Evolutionary conservation across 2,888 invertebrate species (phyloP), one percentile per base, ranked within the genome.

Genomic region (Cosmorhoe ocellata): DNA sequence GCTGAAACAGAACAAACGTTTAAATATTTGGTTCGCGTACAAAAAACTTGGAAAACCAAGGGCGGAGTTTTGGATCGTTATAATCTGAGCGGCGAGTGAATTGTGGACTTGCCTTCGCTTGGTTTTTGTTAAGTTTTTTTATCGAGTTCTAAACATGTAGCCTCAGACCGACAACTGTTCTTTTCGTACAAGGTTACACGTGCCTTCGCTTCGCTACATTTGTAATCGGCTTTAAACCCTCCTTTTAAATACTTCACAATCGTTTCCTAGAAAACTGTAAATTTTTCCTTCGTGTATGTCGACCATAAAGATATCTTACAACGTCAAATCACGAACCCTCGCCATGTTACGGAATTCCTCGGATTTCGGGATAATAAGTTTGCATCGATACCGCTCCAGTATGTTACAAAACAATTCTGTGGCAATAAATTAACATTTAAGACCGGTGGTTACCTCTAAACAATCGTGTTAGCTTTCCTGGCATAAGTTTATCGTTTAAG

Each of bases 91-190:
- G 73, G 66, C 73, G 69, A 74, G 67, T 72, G 72, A 74, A 77
- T 76, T 74, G 74, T 71, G 66, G 71, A 71, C 71, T 78, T 69
- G 73, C 67, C 71, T 76, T 71, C 72, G 69, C 69, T 74, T 60
- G 61, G 74, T 86, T 86, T 86, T 86, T 87, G 82, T 72, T 71
- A 60, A 58, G 61, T 80, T 85, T 81, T 87, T 86, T 85, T 44
- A 68, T 65, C 61, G 57, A 57, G 73, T 67, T 59, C 62, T 63
- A 63, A 66, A 67, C 76, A 72, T 74, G 74, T 78, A 79, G 54
- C 48, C 58, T 74, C 76, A 65, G 71, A 64, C 68, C 69, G 69
- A 72, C 78, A 73, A 81, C 82, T 78, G 81, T 82, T 84, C 78
- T 74, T 71, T 79, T 79, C 74, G 66, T 69, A 74, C 88, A 87